These are phyloP conservation scores for Lucifuga dentata DNA, from an alignment of 2,113 vertebrate genomes.

Conservation along the genomic window DNA sequence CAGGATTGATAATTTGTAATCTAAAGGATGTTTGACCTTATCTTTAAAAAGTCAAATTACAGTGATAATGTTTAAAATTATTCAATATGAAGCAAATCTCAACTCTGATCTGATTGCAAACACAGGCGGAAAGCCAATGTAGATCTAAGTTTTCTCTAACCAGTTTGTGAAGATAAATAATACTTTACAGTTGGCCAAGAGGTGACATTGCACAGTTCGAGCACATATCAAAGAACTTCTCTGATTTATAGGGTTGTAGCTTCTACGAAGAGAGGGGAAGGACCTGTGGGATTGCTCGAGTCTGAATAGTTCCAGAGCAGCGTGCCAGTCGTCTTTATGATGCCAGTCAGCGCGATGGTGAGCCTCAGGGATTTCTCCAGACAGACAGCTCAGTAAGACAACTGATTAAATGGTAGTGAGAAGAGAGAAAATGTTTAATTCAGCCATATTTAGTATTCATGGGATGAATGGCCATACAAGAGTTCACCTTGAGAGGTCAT, in stretches of 20 bases:
- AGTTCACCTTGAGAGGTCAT: conserved; percentile 84
- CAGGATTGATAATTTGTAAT: too few relatives aligned
- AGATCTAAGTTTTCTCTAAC: conserved; percentile 19
- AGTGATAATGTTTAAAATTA: too few relatives aligned
- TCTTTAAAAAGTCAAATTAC: too few relatives aligned
- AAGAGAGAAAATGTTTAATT: conserved; percentile 79
- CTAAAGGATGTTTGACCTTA: too few relatives aligned
- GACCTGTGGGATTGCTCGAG: conserved; percentile 16
- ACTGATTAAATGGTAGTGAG: conserved; percentile 80
- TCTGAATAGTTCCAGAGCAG: conserved; percentile 46
- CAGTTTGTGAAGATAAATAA: conserved; percentile 8
- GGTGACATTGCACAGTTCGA: conserved; percentile 9
- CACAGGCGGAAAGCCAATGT: background rate
- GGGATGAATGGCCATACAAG: conserved; percentile 70
- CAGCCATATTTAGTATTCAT: conserved; percentile 80
- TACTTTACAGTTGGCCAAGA: background rate
- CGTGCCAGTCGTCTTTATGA: conserved; percentile 59
- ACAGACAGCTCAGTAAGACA: conserved; percentile 73
- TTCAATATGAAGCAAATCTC: conserved; percentile 6
- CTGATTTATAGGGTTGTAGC: conserved; percentile 20
- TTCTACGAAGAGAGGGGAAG: conserved; percentile 18
- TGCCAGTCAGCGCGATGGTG: conserved; percentile 62
- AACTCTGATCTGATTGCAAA: background rate
- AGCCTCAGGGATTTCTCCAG: conserved; percentile 68
- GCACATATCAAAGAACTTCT: conserved; percentile 8